Evolutionary conservation across 2,888 invertebrate genomes (phyloP).

Genomic region (Napeogenes inachia): DNA sequence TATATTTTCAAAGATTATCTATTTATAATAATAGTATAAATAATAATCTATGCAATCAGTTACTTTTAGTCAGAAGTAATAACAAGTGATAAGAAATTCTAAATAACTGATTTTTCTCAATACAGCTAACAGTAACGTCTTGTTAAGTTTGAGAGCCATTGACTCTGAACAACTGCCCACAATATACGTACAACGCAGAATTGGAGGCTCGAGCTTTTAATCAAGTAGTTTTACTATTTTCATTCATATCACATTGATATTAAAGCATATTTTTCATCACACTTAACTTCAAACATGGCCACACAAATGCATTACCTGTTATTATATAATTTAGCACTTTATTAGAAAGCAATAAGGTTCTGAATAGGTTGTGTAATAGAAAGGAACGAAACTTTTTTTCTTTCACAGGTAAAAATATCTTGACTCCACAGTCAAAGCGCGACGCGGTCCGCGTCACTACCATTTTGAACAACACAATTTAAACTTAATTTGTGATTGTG

Average conservation of each 20-base stretch:
- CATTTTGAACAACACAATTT: constrained; percentile 16
- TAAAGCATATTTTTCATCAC: constrained; percentile 35
- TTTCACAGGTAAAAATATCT: constrained; percentile 66
- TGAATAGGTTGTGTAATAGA: constrained; percentile 31
- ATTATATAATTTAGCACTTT: constrained; percentile 33
- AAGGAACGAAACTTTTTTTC: constrained; percentile 58
- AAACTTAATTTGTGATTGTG: constrained; percentile 22
- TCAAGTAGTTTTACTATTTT: constrained; percentile 24
- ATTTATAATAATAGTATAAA: no score
- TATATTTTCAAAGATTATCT: no score
- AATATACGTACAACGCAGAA: constrained; percentile 54
- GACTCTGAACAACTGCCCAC: constrained; percentile 68
- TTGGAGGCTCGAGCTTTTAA: constrained; percentile 50
- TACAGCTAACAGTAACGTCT: constrained; percentile 12
- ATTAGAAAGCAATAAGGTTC: accelerated
- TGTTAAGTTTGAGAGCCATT: constrained; percentile 54
- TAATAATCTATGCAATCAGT: no score
- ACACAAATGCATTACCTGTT: constrained; percentile 51
- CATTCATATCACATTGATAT: neutral
- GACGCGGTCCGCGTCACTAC: constrained; percentile 46
- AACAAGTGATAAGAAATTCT: no score
- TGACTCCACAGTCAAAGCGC: constrained; percentile 61
- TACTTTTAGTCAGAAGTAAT: no score
- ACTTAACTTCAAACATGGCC: constrained; percentile 37
- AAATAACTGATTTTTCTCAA: no score